Evolutionary conservation across 2,888 invertebrate genomes (phyloP), one percentile per base, ranked within the genome.

Genomic region (Sceliomorpha sp.): DNA sequence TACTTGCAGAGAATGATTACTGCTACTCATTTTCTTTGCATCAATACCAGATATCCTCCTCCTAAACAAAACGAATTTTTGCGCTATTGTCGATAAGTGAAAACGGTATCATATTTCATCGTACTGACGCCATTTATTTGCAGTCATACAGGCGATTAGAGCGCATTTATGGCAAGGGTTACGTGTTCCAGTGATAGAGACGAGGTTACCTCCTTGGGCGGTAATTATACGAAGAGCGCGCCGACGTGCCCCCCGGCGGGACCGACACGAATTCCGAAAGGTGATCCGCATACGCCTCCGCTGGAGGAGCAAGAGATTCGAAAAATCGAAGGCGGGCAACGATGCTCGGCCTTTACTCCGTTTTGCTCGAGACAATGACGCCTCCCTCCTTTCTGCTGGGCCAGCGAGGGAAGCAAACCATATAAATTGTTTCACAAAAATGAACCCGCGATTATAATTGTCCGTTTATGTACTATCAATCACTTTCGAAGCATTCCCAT

Each of bases 261-360:
- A 53, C 70, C 75, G 74, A 82, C 84, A 82, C 81, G 77, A 85
- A 83, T 81, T 79, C 77, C 79, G 69, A 83, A 81, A 83, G 83
- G 77, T 82, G 83, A 81, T 84, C 81, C 80, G 73, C 76, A 72
- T 76, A 75, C 75, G 74, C 77, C 78, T 81, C 68, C 44, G 32
- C 32, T 59, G 40, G 58, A 58, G 71, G 70, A 75, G 64, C 50
- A 53, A 62, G 44, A 63, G 59, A 62, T 60, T 50, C 56, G 56
- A 68, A 64, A 71, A 63, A 70, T 47, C 36, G 44, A 64, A 53
- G 42, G 47, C 62, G 64, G 70, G 64, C 68, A 58, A 60, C 68
- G 75, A 78, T 81, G 78, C 70, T 59, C 42, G 67, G 70, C 76
- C 71, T 70, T 80, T 76, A 72, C 59, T 36, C 51, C 64, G 59